Conservation (phyloP, 1,140 invertebrate species). For the Yoshiicerus persimilis region DNA sequence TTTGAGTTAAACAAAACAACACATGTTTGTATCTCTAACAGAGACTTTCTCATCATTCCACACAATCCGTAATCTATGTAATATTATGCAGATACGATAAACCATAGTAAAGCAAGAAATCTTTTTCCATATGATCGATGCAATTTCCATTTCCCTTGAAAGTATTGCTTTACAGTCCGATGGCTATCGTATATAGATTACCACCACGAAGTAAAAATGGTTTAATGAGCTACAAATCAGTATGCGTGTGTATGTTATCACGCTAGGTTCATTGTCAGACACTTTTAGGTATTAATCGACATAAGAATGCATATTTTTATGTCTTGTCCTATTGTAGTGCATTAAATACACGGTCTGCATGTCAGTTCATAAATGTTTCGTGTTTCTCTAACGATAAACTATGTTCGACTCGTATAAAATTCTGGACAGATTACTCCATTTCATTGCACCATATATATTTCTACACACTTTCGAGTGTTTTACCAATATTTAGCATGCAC, state of each 20-base stretch:
- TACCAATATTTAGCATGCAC: not conserved
- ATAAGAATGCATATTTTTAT: no score
- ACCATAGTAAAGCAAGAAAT: no score
- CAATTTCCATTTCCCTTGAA: not conserved
- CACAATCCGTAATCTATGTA: not conserved
- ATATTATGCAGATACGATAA: not conserved
- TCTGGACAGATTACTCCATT: not conserved
- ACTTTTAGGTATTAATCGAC: not conserved
- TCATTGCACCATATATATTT: not conserved
- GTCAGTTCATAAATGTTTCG: no score
- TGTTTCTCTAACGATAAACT: no score
- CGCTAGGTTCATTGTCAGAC: not conserved
- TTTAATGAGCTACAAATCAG: not conserved
- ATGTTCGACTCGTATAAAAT: not conserved
- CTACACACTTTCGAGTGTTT: not conserved
- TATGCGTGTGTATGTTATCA: not conserved
- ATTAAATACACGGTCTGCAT: no score
- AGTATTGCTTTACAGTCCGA: not conserved
- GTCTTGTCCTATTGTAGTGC: no score
- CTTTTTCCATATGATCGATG: not conserved
- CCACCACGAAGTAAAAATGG: not conserved
- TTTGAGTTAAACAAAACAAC: not conserved
- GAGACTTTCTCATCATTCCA: not conserved
- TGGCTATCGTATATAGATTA: not conserved
- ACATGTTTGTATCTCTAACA: not conserved